Percentiles rank a stretch among this genome's conserved stretches.
These are phyloP conservation scores for Lates calcarifer DNA, from an alignment of 2,113 vertebrate genomes.

Conservation along the genomic window DNA sequence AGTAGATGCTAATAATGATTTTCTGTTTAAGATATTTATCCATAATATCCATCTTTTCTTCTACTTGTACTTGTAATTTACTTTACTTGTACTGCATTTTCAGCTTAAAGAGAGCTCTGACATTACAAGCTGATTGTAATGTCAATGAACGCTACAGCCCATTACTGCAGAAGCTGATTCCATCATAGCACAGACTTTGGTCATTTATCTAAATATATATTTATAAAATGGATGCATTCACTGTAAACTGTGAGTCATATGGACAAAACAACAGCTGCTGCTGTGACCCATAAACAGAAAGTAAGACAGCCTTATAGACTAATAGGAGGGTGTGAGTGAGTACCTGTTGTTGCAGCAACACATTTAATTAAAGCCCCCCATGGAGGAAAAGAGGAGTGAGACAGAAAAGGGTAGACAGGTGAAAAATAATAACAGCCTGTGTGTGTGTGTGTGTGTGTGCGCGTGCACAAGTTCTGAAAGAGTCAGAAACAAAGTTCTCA, in stretches of 20 bases:
- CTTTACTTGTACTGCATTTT: not conserved
- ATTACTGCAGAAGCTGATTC: not conserved
- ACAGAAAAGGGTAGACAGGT: constrained; percentile 62
- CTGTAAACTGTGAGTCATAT: constrained; percentile 18
- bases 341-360: constrained; percentile 72
- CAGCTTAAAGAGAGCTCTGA: not conserved
- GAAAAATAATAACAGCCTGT: constrained; percentile 53
- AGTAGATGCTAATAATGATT: not conserved
- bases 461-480: constrained; percentile 41
- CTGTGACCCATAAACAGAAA: constrained; percentile 46
- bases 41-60: not conserved
- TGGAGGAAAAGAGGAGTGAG: constrained; percentile 44
- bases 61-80: not conserved
- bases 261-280: constrained; percentile 31
- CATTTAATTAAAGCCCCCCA: constrained; percentile 73
- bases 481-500: constrained; percentile 53
- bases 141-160: not conserved
- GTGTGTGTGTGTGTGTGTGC: constrained; percentile 38
- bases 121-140: not conserved
- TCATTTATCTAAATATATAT: constrained; percentile 13
- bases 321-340: constrained; percentile 60
- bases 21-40: not conserved
- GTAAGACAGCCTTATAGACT: constrained; percentile 28
- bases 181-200: not conserved
- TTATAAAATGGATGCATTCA: not conserved